phyloP scores from a whole-genome alignment of 2,113 vertebrate genomes.

The Pterocles gutturalis region DNA sequence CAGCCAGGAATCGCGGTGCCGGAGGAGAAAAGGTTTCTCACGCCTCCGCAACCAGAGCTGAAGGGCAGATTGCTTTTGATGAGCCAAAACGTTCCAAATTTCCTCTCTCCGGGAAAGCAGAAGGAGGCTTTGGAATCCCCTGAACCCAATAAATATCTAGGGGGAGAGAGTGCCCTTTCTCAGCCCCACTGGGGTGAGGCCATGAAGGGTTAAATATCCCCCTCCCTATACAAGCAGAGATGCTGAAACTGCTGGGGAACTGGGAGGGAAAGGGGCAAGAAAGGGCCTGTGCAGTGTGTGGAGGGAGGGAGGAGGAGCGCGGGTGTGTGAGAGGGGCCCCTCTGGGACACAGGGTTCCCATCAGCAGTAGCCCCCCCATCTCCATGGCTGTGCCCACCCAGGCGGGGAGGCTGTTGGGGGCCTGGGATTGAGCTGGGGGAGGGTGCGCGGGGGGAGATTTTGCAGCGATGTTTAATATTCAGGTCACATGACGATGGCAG shows the following conservation, averaged over 20 bases:
- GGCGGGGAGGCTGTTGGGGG: background rate
- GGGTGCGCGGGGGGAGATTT: slow-evolving; percentile 63
- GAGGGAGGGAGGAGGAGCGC: background rate
- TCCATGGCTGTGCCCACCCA: background rate
- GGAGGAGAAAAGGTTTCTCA: slow-evolving; percentile 12
- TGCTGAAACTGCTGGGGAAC: background rate
- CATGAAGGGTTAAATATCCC: slow-evolving; percentile 15
- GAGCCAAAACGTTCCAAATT: background rate
- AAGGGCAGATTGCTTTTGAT: background rate
- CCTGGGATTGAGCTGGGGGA: slow-evolving; percentile 19
- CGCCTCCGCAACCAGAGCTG: background rate
- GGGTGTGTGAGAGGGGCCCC: background rate
- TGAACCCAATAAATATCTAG: background rate
- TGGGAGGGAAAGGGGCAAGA: background rate
- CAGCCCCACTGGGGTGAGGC: background rate
- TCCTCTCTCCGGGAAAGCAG: background rate
- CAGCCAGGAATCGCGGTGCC: background rate
- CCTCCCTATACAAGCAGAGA: slow-evolving; percentile 27
- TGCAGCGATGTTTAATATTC: slow-evolving; percentile 73
- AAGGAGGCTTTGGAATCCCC: background rate
- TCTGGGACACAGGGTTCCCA: background rate
- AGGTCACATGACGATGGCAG: slow-evolving; percentile 79
- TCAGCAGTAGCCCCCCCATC: background rate
- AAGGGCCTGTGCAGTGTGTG: background rate
- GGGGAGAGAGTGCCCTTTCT: background rate